These are phyloP conservation scores for Phocoena phocoena DNA, from an alignment of 2,113 vertebrate species.

Conservation along the genomic window DNA sequence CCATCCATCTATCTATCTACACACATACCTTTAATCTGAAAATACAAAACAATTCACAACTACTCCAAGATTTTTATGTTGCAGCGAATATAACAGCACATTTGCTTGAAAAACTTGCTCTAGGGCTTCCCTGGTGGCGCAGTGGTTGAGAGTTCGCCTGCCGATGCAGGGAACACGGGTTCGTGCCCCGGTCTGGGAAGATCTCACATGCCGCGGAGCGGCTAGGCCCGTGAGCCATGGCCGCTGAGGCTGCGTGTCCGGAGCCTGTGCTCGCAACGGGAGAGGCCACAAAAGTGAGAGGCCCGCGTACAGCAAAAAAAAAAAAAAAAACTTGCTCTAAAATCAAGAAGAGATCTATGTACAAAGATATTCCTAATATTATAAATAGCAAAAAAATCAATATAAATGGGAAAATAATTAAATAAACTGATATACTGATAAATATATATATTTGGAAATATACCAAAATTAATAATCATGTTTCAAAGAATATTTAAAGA, in stretches of 20 bases:
- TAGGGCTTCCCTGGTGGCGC: too few relatives aligned
- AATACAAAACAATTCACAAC: constrained; percentile 48
- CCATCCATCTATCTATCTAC: not conserved
- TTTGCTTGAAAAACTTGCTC: not conserved
- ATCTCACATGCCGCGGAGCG: too few relatives aligned
- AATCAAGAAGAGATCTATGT: constrained; percentile 12
- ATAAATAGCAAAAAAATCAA: not conserved
- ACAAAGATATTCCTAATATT: constrained; percentile 20
- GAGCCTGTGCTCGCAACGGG: too few relatives aligned
- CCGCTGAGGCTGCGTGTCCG: too few relatives aligned
- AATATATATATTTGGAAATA: not conserved
- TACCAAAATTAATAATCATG: not conserved
- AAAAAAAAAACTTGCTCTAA: not conserved
- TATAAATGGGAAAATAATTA: constrained; percentile 39
- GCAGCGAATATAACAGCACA: not conserved
- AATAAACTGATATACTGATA: not conserved
- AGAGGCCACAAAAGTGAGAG: too few relatives aligned
- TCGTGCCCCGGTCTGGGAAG: too few relatives aligned
- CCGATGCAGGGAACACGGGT: too few relatives aligned
- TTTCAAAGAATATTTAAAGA: constrained; percentile 42
- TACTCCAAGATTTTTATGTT: not conserved
- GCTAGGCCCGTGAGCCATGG: too few relatives aligned
- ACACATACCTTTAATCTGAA: constrained; percentile 47
- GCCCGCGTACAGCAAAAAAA: too few relatives aligned
- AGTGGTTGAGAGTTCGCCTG: too few relatives aligned